A percentile compares a stretch with the other conserved stretches of the same genome.
Evolutionary conservation across 2,888 invertebrate genomes (phyloP).

Genomic region (Nasonovia ribisnigri): DNA sequence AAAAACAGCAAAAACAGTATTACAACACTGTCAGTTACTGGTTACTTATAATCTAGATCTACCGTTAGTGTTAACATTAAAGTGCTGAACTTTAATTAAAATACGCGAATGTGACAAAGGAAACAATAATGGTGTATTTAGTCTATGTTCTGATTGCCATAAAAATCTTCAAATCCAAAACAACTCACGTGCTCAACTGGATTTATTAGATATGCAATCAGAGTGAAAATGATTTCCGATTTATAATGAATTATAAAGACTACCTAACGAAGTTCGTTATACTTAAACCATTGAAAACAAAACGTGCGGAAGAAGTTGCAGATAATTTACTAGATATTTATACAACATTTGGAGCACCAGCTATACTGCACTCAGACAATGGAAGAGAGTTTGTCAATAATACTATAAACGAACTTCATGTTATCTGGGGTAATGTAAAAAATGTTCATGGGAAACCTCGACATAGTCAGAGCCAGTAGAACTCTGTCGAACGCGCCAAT

Average conservation of each 20-base stretch:
- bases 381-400: not conserved
- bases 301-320: slow-evolving; percentile 20
- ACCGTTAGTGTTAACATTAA: too few relatives aligned
- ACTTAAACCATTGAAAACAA: not conserved
- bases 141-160: too few relatives aligned
- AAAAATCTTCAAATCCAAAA: not conserved
- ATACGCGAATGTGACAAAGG: too few relatives aligned
- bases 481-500: not conserved
- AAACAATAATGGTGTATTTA: not conserved
- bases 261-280: not conserved
- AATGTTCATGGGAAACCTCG: too few relatives aligned
- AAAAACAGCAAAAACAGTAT: too few relatives aligned
- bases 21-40: too few relatives aligned
- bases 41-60: too few relatives aligned
- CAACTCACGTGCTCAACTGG: not conserved
- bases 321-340: slow-evolving; percentile 15
- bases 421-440: not conserved
- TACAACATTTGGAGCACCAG: not conserved
- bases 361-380: not conserved
- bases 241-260: slow-evolving; percentile 23
- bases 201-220: not conserved
- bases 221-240: not conserved
- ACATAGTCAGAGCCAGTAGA: not conserved
- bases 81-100: slow-evolving; percentile 30
- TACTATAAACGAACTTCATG: not conserved